Evolutionary conservation across 2,888 invertebrate genomes (phyloP).

Genomic region (Hylaea fasciaria): DNA sequence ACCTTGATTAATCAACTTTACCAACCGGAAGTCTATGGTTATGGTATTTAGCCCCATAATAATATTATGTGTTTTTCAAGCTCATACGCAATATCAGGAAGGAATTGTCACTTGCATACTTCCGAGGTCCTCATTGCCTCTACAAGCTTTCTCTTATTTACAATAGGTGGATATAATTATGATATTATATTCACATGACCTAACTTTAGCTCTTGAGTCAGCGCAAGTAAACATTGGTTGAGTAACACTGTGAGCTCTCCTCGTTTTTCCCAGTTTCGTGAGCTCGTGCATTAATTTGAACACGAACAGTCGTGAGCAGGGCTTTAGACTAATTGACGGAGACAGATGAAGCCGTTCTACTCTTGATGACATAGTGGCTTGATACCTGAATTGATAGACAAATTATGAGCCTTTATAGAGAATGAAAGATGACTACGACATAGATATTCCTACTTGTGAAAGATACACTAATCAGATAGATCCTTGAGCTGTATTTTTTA

Average conservation of each 20-base stretch:
- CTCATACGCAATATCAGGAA: slow-evolving; percentile 12
- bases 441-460: no score
- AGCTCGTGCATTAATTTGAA: slow-evolving; percentile 61
- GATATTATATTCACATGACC: slow-evolving; percentile 47
- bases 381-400: slow-evolving; percentile 25
- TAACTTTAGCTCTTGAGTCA: slow-evolving; percentile 65
- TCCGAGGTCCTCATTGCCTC: slow-evolving; percentile 19
- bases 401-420: slow-evolving; percentile 14
- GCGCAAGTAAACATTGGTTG: slow-evolving; percentile 62
- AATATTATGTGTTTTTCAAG: not conserved
- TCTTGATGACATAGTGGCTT: slow-evolving; percentile 40
- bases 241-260: slow-evolving; percentile 54
- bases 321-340: slow-evolving; percentile 70
- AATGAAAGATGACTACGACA: slow-evolving; percentile 1
- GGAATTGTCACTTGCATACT: slow-evolving; percentile 1
- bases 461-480: no score
- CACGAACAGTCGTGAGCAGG: slow-evolving; percentile 58
- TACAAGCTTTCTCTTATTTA: slow-evolving; percentile 27
- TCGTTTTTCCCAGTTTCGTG: slow-evolving; percentile 62
- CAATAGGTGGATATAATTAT: slow-evolving; percentile 42
- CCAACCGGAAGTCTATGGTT: slow-evolving; percentile 1
- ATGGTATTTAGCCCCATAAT: not conserved
- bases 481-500: no score
- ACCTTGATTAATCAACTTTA: not conserved
- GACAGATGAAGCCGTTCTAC: slow-evolving; percentile 61